Evolutionary conservation across 2,888 invertebrate genomes (phyloP).

Genomic region (Linhomoeus sp.): DNA sequence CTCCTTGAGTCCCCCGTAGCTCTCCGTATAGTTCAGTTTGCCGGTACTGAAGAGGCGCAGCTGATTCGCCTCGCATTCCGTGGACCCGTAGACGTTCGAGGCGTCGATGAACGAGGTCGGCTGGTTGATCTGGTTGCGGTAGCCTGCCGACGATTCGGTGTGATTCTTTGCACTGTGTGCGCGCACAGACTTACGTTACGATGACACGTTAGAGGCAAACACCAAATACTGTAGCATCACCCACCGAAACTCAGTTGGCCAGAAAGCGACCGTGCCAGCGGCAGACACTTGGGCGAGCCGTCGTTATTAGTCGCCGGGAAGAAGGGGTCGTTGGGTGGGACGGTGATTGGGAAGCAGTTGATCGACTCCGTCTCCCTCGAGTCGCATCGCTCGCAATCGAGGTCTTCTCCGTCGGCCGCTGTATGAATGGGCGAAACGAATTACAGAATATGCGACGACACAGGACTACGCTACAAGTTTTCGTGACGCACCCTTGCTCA

Average conservation of each 20-base stretch:
- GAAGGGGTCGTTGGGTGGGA: constrained; percentile 69
- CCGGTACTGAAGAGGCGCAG: constrained; percentile 46
- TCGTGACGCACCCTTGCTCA: constrained; percentile 34
- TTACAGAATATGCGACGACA: too few relatives aligned
- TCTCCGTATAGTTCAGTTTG: constrained; percentile 24
- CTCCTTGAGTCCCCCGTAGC: constrained; percentile 8
- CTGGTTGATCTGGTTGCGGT: constrained; percentile 53
- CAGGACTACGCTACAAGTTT: too few relatives aligned
- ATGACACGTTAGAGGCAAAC: not conserved
- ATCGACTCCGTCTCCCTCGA: constrained; percentile 70
- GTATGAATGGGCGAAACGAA: too few relatives aligned
- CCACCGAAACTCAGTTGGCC: constrained; percentile 62
- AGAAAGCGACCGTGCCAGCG: constrained; percentile 77
- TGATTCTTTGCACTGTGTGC: too few relatives aligned
- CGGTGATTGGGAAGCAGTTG: constrained; percentile 77
- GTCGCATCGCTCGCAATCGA: constrained; percentile 47
- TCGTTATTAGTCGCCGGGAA: constrained; percentile 57
- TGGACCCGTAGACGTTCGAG: constrained; percentile 75
- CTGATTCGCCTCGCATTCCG: constrained; percentile 54
- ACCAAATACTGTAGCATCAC: not conserved
- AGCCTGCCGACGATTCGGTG: constrained; percentile 11
- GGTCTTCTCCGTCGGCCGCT: constrained; percentile 19
- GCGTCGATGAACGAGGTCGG: constrained; percentile 58
- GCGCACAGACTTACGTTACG: too few relatives aligned
- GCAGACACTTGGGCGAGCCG: constrained; percentile 67